Evolutionary conservation across 2,113 vertebrate species (phyloP).

Genomic region (Gavialis gangeticus): DNA sequence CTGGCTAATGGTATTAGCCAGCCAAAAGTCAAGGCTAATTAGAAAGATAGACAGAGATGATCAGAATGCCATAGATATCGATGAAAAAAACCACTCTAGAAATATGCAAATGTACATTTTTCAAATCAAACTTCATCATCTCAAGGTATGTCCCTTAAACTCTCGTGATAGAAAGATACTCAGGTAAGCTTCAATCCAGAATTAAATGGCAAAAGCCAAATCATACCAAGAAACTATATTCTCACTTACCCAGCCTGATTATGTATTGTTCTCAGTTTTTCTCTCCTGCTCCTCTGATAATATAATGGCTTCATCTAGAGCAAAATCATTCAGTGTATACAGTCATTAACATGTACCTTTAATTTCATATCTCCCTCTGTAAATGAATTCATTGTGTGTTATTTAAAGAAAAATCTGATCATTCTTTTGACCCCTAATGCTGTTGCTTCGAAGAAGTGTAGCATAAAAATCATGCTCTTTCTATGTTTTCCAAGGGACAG

Average conservation of each 20-base stretch:
- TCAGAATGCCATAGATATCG: neutral
- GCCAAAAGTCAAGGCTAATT: neutral
- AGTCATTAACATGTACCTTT: neutral
- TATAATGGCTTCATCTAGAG: neutral
- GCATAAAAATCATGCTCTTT: neutral
- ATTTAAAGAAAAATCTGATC: neutral
- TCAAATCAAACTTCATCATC: constrained; percentile 46
- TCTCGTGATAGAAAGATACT: too few species aligned
- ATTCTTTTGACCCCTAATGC: neutral
- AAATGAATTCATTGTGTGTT: neutral
- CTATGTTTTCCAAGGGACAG: neutral
- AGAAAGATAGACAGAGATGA: neutral
- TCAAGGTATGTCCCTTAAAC: too few species aligned
- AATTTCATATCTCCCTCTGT: neutral
- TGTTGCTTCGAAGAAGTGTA: neutral
- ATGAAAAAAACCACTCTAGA: neutral
- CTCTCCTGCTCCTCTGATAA: neutral
- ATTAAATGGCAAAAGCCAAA: neutral
- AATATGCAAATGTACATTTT: constrained; percentile 17
- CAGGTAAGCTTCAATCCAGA: too few species aligned
- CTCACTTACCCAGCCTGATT: neutral
- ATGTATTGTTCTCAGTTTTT: neutral
- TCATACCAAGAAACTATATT: neutral
- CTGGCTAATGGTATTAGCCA: neutral
- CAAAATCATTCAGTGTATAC: neutral